Base-by-base conservation (phyloP, 2,797 vertebrate species). In the Brachyalestes nurse region DNA sequence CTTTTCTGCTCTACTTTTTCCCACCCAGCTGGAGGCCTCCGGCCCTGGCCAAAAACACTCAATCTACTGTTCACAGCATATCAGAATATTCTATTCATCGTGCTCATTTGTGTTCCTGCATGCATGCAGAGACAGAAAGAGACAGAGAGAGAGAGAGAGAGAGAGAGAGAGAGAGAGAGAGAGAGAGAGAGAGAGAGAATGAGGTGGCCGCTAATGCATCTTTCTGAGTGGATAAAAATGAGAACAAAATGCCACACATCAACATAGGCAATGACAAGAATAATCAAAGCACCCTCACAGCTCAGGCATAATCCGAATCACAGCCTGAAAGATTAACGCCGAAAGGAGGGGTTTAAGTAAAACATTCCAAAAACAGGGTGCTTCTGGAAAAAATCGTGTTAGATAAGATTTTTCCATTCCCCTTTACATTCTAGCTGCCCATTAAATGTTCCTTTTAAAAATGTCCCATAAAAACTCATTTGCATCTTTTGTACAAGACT, bases 261-360 rank as follows among this genome's bases (percentile, higher is more conserved):
- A 58, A 12, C 53, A 58, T 42, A 55, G 45, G 38, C 58, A 80
- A 58, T 21, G 53, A 49, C 25, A 80, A 80, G 64, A 60, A 58
- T 69, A 75, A 80, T 60, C 53, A 75, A 79, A 67, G 71, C 71
- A 57, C 53, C 21, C 60, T 9, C 45, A 76, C 16, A 51, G 21
- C 58, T 47, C 25, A 51, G 23, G n/a, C 25, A 7, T 69, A 80
- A 80, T 75, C 79, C 73, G 62, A 64, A 76, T 47, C 55, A 76
- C 23, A 76, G 73, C 80, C 69, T 81, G 58, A 71, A 81, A 72
- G 58, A 65, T 81, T 77, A 77, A 81, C 60, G n/a, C 73, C 55
- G 17, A 49, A 49, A 72, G 69, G 57, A 38, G 73, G 61, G 17
- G 45, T 64, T 58, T 58, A 73, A 45, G 51, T 17, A 40, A 16